phyloP scores from a whole-genome alignment of 2,888 invertebrate genomes.

The Campoletis raptor region DNA sequence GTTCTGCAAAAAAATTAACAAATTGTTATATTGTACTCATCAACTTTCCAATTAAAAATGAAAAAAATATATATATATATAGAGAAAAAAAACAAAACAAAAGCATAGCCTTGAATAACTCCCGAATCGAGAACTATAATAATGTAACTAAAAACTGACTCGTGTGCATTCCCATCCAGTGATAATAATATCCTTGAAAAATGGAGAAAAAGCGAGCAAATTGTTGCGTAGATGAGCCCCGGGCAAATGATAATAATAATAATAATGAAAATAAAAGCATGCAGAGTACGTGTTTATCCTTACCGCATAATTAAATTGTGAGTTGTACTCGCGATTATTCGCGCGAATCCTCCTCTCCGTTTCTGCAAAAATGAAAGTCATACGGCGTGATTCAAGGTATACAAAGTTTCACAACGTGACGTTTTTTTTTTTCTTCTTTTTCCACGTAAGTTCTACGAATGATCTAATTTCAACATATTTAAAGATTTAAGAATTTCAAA shows the following conservation, averaged over 20 bases:
- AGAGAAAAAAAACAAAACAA: background rate
- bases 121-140: background rate
- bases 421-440: background rate
- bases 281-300: slow-evolving; percentile 84
- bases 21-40: background rate
- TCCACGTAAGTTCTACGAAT: background rate
- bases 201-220: background rate
- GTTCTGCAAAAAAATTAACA: slow-evolving; percentile 89
- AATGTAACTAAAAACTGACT: background rate
- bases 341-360: slow-evolving; percentile 98
- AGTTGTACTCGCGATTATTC: slow-evolving; percentile 98
- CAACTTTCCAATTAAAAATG: background rate
- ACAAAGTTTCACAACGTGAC: slow-evolving; percentile 37
- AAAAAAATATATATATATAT: too few species aligned
- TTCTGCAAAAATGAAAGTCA: slow-evolving; percentile 89
- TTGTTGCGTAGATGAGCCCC: background rate
- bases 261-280: slow-evolving; percentile 19
- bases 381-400: slow-evolving; percentile 27
- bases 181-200: slow-evolving; percentile 8
- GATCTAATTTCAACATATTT: background rate
- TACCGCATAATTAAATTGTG: slow-evolving; percentile 99
- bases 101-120: background rate
- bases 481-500: background rate
- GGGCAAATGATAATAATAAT: slow-evolving; percentile 6
- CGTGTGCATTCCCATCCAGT: background rate